Conservation (phyloP, 2,888 invertebrate species). For the Dorcus parallelipipedus region DNA sequence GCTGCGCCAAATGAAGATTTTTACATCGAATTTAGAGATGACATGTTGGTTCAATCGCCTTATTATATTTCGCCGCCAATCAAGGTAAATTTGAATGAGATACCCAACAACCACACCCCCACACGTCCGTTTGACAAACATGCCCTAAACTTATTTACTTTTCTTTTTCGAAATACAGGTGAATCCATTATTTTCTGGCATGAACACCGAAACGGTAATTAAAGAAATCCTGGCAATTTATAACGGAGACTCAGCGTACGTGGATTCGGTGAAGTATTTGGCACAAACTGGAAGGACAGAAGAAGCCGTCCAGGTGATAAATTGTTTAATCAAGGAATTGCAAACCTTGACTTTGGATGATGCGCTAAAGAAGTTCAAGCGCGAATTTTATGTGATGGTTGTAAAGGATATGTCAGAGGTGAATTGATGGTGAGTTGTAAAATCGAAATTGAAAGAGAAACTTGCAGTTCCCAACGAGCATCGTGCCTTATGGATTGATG, state of each 20-base stretch:
- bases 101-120: no score
- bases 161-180: neutral
- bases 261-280: conserved; percentile 1
- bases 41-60: no score
- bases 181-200: neutral
- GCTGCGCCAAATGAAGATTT: no score
- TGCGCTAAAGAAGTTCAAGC: neutral
- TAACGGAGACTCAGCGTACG: neutral
- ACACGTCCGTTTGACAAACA: no score
- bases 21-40: no score
- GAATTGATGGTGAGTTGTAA: neutral
- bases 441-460: neutral
- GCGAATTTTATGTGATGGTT: neutral
- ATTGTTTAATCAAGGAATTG: conserved; percentile 6
- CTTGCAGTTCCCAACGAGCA: conserved; percentile 8
- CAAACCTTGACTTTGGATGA: neutral
- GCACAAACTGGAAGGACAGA: conserved; percentile 5
- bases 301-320: conserved; percentile 4
- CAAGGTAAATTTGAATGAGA: no score
- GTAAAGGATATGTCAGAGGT: conserved; percentile 4
- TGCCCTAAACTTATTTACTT: neutral
- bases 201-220: neutral
- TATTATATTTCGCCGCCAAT: no score
- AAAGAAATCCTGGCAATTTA: conserved; percentile 3
- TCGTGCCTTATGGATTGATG: neutral